Percentiles rank a stretch among this genome's conserved stretches.
These are phyloP conservation scores for Marronus borbonicus DNA, from an alignment of 2,888 invertebrate species.

Conservation along the genomic window DNA sequence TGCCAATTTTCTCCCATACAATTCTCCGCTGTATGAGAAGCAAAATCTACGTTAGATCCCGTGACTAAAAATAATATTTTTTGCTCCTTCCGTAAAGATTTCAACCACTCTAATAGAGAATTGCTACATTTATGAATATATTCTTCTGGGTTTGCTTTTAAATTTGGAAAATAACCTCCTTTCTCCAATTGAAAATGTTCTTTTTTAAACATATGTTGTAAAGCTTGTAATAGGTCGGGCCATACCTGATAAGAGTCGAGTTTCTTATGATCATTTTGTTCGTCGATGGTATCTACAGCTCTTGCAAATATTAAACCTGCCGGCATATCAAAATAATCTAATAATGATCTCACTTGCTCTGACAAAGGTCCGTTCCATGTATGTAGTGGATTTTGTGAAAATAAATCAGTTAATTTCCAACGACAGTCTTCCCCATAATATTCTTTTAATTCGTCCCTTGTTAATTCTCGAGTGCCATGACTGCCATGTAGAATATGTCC, in stretches of 20 bases:
- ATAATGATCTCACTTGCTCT: constrained; percentile 75
- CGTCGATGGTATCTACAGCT: constrained; percentile 78
- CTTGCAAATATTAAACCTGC: constrained; percentile 78
- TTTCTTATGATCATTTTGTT: constrained; percentile 63
- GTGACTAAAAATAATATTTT: constrained; percentile 80
- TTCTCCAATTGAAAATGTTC: constrained; percentile 73
- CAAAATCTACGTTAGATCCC: constrained; percentile 82
- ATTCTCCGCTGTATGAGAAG: constrained; percentile 75
- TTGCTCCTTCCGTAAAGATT: constrained; percentile 71
- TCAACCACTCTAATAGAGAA: constrained; percentile 75
- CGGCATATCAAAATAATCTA: constrained; percentile 84
- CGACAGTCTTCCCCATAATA: constrained; percentile 74
- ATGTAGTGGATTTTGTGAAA: constrained; percentile 72
- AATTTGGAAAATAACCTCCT: constrained; percentile 76
- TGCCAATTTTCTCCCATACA: constrained; percentile 79
- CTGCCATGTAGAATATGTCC: constrained; percentile 77
- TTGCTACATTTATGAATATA: constrained; percentile 75
- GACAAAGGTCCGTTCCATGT: constrained; percentile 78
- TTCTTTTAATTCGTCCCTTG: constrained; percentile 71
- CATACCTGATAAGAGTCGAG: constrained; percentile 74
- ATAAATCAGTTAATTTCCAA: constrained; percentile 74
- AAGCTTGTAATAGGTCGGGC: constrained; percentile 77
- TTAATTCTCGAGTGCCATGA: constrained; percentile 78
- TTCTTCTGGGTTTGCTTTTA: constrained; percentile 74
- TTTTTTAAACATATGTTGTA: constrained; percentile 75